phyloP scores from a whole-genome alignment of 2,888 invertebrate genomes.

The Xylota segnis region DNA sequence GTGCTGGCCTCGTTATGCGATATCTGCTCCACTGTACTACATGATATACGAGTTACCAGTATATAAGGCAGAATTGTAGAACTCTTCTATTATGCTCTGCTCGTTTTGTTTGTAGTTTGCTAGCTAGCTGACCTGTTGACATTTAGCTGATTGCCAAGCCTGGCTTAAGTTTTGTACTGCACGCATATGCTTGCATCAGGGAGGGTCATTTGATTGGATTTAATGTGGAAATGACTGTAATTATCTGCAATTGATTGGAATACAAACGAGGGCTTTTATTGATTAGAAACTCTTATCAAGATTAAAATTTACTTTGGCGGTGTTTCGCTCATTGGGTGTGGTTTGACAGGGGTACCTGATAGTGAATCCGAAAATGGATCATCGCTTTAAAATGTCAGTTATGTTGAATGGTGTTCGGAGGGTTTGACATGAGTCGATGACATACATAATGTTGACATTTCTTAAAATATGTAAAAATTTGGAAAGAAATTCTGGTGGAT shows the following conservation, averaged over 20 bases:
- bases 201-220: slow-evolving; percentile 33
- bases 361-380: background rate
- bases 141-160: slow-evolving; percentile 62
- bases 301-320: background rate
- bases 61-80: slow-evolving; percentile 11
- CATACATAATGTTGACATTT: background rate
- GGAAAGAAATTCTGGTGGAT: background rate
- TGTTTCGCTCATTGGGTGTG: slow-evolving; percentile 18
- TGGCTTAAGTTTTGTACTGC: slow-evolving; percentile 5
- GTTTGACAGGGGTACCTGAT: background rate
- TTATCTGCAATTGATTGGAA: slow-evolving; percentile 50
- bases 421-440: background rate
- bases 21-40: slow-evolving; percentile 2
- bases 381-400: background rate
- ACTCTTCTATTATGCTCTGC: slow-evolving; percentile 15
- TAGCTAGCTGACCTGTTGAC: slow-evolving; percentile 55
- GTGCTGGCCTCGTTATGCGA: slow-evolving; percentile 51
- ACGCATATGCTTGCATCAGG: background rate
- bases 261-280: slow-evolving; percentile 24
- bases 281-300: slow-evolving; percentile 46
- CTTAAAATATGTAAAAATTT: background rate
- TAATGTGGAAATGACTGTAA: slow-evolving; percentile 37
- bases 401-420: background rate
- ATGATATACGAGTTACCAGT: slow-evolving; percentile 2
- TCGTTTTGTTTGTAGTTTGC: slow-evolving; percentile 44